Percentiles rank a stretch among this genome's conserved stretches.
Evolutionary conservation across 64 coral and sea anemone species (phyloP).

Genomic region (Trachythela sp.): DNA sequence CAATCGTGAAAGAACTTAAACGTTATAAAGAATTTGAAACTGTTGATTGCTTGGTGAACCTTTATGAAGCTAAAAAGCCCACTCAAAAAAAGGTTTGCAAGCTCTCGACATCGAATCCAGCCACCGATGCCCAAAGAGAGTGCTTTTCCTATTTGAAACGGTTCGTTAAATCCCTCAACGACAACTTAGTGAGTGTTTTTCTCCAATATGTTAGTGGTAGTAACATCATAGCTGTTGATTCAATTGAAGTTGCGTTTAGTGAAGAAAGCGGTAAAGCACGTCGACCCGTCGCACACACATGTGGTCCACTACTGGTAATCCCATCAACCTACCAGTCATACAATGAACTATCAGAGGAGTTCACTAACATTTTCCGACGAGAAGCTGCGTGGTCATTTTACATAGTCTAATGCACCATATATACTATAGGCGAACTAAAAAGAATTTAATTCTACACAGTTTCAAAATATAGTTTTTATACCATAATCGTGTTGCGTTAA

Average conservation of each 20-base stretch:
- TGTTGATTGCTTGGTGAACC: background rate
- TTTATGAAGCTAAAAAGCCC: background rate
- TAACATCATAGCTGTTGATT: background rate
- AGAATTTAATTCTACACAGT: too few relatives aligned
- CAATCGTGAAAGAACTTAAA: background rate
- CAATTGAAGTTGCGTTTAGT: background rate
- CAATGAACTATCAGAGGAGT: background rate
- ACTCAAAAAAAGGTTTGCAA: background rate
- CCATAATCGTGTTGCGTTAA: too few relatives aligned
- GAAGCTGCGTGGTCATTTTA: too few relatives aligned
- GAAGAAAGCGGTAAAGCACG: too few relatives aligned
- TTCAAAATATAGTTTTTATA: too few relatives aligned
- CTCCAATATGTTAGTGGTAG: conserved; percentile 1
- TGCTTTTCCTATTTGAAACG: background rate
- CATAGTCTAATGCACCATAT: too few relatives aligned
- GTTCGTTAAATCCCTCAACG: background rate
- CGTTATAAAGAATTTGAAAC: background rate
- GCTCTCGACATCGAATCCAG: background rate
- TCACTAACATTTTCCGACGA: too few relatives aligned
- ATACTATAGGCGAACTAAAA: too few relatives aligned
- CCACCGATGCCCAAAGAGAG: background rate
- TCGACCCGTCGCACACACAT: background rate
- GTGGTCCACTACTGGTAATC: background rate
- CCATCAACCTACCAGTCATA: background rate
- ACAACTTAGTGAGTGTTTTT: background rate